phyloP scores from a whole-genome alignment of 2,797 vertebrate genomes.

The Tenualosa ilisha region DNA sequence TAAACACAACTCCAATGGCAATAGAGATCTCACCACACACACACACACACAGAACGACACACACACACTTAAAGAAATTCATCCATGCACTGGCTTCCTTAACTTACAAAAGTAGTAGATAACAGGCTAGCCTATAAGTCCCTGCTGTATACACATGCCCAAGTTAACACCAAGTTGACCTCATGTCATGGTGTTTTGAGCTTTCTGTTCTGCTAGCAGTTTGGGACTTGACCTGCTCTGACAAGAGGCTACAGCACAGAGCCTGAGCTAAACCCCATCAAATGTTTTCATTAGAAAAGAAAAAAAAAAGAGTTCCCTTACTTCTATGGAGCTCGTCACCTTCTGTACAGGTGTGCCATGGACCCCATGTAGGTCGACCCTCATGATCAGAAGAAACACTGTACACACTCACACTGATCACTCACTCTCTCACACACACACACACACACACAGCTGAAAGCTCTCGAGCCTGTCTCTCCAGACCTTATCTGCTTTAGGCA shows the following conservation, averaged over 20 bases:
- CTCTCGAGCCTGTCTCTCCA: background rate
- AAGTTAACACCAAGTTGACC: background rate
- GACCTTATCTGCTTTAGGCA: conserved; percentile 27
- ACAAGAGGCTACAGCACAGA: background rate
- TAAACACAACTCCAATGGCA: conserved; percentile 13
- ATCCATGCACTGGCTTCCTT: background rate
- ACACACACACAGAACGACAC: background rate
- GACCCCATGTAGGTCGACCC: background rate
- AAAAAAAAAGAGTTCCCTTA: conserved; percentile 34
- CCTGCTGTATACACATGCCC: conserved; percentile 17
- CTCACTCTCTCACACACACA: background rate
- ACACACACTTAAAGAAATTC: background rate
- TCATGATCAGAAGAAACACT: background rate
- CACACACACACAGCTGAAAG: conserved; percentile 7
- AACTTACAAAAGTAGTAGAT: background rate
- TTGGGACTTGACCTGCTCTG: background rate
- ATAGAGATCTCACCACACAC: background rate
- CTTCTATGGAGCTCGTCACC: background rate
- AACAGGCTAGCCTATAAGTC: background rate
- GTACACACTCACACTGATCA: background rate
- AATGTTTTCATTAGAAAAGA: conserved; percentile 39
- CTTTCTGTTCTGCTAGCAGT: too few species aligned
- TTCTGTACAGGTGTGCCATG: background rate
- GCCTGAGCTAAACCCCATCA: background rate
- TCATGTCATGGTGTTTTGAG: background rate